Evolutionary conservation across 2,113 vertebrate genomes (phyloP).

Genomic region (Xenus cinereus): DNA sequence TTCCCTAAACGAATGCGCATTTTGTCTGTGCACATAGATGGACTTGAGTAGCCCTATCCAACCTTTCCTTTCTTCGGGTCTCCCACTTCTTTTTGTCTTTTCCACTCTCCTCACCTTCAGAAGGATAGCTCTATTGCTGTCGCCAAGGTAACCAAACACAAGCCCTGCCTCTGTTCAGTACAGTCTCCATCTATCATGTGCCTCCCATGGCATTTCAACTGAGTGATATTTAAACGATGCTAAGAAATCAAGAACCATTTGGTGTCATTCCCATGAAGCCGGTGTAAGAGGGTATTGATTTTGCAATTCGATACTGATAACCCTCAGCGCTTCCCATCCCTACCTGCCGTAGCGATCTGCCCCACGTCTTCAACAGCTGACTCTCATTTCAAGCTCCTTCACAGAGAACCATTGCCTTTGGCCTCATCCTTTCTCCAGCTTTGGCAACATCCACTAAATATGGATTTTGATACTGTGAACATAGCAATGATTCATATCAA

Average conservation of each 20-base stretch:
- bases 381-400: neutral
- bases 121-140: neutral
- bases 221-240: constrained; percentile 14
- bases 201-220: constrained; percentile 7
- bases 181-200: neutral
- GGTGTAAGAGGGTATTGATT: constrained; percentile 48
- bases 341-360: neutral
- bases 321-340: neutral
- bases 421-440: neutral
- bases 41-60: neutral
- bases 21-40: neutral
- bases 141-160: neutral
- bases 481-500: neutral
- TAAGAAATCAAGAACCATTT: constrained; percentile 46
- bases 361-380: neutral
- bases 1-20: neutral
- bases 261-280: constrained; percentile 15
- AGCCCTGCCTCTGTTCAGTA: neutral
- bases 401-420: neutral
- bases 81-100: neutral
- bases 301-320: constrained; percentile 41
- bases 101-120: neutral
- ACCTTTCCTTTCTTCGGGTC: neutral
- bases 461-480: neutral
- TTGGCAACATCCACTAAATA: neutral